A percentile compares a stretch with the other conserved stretches of the same genome.
Conservation (phyloP, 2,797 vertebrate genomes). For the Erpetoichthys calabaricus region DNA sequence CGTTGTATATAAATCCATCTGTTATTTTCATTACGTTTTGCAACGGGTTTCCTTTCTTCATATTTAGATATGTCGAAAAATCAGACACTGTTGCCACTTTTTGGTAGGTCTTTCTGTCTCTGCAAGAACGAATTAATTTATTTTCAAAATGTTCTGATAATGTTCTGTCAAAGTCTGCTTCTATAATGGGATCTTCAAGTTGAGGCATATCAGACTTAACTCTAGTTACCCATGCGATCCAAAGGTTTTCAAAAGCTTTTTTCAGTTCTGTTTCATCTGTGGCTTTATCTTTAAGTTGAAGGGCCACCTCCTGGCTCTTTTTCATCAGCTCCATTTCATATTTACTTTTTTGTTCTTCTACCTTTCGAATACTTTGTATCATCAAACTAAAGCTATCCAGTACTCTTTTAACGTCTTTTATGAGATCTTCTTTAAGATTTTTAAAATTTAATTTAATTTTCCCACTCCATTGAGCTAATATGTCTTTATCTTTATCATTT, state of each 20-base stretch:
- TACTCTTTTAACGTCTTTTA: constrained; percentile 15
- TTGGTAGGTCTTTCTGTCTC: too few species aligned
- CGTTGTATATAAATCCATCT: background rate
- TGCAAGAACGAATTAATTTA: background rate
- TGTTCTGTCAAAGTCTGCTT: background rate
- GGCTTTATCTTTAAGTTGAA: constrained; percentile 15
- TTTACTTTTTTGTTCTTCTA: constrained; percentile 15
- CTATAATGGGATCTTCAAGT: background rate
- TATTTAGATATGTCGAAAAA: too few species aligned
- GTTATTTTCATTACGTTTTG: too few species aligned
- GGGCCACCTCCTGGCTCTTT: constrained; percentile 11
- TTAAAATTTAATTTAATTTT: constrained; percentile 20
- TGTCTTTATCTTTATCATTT: constrained; percentile 24
- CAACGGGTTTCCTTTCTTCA: too few species aligned
- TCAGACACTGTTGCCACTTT: too few species aligned
- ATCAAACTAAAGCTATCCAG: constrained; percentile 7
- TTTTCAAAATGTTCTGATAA: background rate
- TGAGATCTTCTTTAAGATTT: constrained; percentile 16
- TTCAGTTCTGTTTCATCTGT: constrained; percentile 16
- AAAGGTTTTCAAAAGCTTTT: background rate
- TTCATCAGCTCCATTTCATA: constrained; percentile 19
- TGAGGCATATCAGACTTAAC: background rate
- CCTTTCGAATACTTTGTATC: constrained; percentile 8
- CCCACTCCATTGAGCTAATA: constrained; percentile 30
- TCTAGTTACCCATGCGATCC: background rate